phyloP scores from a whole-genome alignment of 1,140 invertebrate genomes.

The Colletes latitarsis region DNA sequence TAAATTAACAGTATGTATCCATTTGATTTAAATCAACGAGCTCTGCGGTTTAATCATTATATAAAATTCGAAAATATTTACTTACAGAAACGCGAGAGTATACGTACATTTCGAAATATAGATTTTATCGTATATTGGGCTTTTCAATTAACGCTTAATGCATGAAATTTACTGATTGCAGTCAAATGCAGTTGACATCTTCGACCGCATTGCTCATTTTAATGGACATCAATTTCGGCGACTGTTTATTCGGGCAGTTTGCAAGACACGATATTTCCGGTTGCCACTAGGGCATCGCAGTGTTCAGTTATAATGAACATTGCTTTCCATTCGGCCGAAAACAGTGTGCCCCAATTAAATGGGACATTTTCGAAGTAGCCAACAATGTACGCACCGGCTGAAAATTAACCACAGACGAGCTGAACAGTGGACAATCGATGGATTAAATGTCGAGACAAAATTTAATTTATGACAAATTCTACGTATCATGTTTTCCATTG shows the following conservation, averaged over 20 bases:
- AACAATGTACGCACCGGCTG: neutral
- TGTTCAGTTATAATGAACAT: conserved; percentile 34
- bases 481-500: neutral
- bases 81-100: no score
- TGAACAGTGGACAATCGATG: neutral
- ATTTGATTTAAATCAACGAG: neutral
- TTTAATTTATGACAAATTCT: conserved; percentile 8
- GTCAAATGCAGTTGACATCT: conserved; percentile 32
- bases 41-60: neutral
- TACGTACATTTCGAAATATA: neutral
- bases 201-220: conserved; percentile 34
- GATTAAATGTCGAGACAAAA: conserved; percentile 27
- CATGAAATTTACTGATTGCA: conserved; percentile 8
- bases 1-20: no score
- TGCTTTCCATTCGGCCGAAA: conserved; percentile 28
- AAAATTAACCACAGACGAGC: conserved; percentile 22
- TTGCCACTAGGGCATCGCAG: neutral
- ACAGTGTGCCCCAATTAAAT: conserved; percentile 25
- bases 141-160: conserved; percentile 36
- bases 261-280: conserved; percentile 34
- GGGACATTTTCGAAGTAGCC: conserved; percentile 22
- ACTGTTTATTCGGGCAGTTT: conserved; percentile 44
- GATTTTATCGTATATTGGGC: neutral
- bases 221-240: conserved; percentile 32
- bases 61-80: neutral